Conservation (phyloP, 2,888 invertebrate species). For the Zaprionus obscuricornis region DNA sequence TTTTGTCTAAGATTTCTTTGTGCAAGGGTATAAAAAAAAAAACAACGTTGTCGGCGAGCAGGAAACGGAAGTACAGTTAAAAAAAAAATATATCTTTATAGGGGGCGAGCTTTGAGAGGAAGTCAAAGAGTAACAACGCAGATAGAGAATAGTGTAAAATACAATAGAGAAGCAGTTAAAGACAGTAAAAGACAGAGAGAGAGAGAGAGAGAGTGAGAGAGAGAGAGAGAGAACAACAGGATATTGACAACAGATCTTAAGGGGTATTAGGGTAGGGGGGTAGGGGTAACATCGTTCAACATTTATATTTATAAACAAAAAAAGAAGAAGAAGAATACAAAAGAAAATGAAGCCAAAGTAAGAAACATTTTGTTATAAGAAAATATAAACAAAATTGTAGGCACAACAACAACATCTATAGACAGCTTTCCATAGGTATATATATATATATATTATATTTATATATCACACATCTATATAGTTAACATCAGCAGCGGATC, state of each 20-base stretch:
- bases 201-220: conserved; percentile 23
- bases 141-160: conserved; percentile 5
- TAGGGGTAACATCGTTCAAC: conserved; percentile 14
- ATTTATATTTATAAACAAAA: conserved; percentile 36
- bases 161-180: too few species aligned
- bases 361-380: conserved; percentile 38
- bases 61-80: conserved; percentile 36
- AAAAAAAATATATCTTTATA: too few species aligned
- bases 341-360: conserved; percentile 38
- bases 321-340: conserved; percentile 30
- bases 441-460: conserved; percentile 19
- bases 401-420: conserved; percentile 66
- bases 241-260: conserved; percentile 3
- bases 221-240: not conserved
- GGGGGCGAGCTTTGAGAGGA: not conserved
- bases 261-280: not conserved
- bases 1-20: too few species aligned
- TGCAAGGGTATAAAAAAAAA: too few species aligned
- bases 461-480: too few species aligned
- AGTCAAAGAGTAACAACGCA: conserved; percentile 26
- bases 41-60: conserved; percentile 32
- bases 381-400: too few species aligned
- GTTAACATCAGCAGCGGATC: too few species aligned
- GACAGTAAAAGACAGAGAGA: conserved; percentile 21
- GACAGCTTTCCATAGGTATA: conserved; percentile 42